These are phyloP conservation scores for Drosophila ustulata DNA, from an alignment of 2,888 invertebrate species.

Conservation along the genomic window DNA sequence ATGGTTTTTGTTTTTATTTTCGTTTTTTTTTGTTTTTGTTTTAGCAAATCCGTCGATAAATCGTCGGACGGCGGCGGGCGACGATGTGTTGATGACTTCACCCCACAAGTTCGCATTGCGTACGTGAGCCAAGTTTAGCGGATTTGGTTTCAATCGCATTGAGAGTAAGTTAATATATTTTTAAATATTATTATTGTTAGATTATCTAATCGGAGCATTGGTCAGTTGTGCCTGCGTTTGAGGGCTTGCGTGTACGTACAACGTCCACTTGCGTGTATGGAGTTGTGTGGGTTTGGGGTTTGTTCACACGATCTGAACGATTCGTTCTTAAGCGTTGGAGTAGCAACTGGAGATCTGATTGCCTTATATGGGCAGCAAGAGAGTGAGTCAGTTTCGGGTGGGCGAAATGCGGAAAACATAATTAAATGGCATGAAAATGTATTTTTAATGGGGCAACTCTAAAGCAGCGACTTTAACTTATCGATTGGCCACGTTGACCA, in stretches of 20 bases:
- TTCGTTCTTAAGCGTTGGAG: conserved; percentile 39
- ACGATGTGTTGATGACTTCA: conserved; percentile 70
- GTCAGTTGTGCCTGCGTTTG: background rate
- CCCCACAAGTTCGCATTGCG: conserved; percentile 35
- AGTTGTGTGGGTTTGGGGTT: conserved; percentile 21
- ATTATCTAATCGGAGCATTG: conserved; percentile 24
- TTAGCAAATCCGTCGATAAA: conserved; percentile 63
- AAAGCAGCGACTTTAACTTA: background rate
- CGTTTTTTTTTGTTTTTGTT: conserved; percentile 29
- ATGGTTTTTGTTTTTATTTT: conserved; percentile 12
- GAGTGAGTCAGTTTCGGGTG: conserved; percentile 33
- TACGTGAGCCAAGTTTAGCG: conserved; percentile 56
- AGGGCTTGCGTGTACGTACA: background rate
- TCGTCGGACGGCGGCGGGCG: conserved; percentile 28
- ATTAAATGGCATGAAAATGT: conserved; percentile 35
- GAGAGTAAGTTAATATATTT: conserved; percentile 24
- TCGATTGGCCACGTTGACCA: conserved; percentile 1
- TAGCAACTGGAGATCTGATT: conserved; percentile 16
- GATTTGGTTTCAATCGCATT: conserved; percentile 23
- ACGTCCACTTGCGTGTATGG: background rate
- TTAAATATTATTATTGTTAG: conserved; percentile 1
- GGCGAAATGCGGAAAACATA: conserved; percentile 53
- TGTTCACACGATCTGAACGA: conserved; percentile 16
- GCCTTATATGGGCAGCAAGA: conserved; percentile 34
- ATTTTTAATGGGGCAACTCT: conserved; percentile 12